Evolutionary conservation across 2,113 vertebrate genomes (phyloP), one percentile per base, ranked within the genome.

Genomic region (Ramphastos sulfuratus): DNA sequence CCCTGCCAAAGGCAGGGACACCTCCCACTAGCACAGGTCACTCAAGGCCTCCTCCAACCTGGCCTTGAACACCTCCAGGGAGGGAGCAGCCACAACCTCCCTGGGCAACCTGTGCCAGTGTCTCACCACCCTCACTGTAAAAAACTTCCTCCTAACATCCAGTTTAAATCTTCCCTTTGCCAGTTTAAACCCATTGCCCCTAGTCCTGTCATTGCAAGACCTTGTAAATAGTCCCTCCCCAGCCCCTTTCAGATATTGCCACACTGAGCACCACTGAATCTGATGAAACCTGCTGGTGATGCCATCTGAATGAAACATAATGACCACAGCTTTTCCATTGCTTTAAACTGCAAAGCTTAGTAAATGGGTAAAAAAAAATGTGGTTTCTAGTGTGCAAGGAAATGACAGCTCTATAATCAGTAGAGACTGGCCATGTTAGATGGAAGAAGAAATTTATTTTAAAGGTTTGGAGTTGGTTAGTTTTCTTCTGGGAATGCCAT

Each of bases 271-370:
- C 13, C 39, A 4, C 35, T 8, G 3, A 21, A 69, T 82, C 66
- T 89, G 67, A 55, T 86, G 77, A 48, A 76, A 56, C 46, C 42
- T 13, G 4, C 64, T 81, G 37, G 73, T 85, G 90, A 81, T 61
- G 82, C 55, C 75, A 33, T 48, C 39, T 75, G 63, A 92, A 87
- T 71, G 82, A 37, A 35, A 37, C 8, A 4, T 58, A 28, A 63
- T 30, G 48, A 60, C 88, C 46, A 42, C 78, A 71, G 81, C 63
- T 92, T 87, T 94, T 58, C 64, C 10, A 48, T 65, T 79, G 60
- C 72, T 44, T 89, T 87, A 56, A 37, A 59, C 85, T 86, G 56
- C 71, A 80, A 83, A 92, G 84, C 63, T 87, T 87, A 79, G 73
- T 69, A 59, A 89, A 88, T 60, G 42, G 86, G 77, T 44, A 81